phyloP scores from a whole-genome alignment of 2,888 invertebrate species.

The Merodon equestris region DNA sequence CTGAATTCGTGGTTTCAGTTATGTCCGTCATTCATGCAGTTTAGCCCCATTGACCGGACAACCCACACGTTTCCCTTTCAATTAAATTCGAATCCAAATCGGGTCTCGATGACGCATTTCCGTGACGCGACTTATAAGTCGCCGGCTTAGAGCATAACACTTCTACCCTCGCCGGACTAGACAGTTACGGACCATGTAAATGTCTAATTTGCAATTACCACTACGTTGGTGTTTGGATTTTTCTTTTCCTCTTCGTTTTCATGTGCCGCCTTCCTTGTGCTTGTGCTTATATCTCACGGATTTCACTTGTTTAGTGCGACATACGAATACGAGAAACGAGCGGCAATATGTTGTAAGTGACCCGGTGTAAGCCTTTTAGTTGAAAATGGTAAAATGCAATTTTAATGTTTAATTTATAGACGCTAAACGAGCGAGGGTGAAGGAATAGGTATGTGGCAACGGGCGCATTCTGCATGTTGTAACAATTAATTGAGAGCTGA shows the following conservation, averaged over 20 bases:
- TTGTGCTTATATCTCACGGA: constrained; percentile 31
- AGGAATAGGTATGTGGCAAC: constrained; percentile 13
- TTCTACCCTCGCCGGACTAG: constrained; percentile 22
- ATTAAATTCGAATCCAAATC: constrained; percentile 33
- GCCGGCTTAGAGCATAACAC: background rate
- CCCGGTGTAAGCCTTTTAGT: constrained; percentile 42
- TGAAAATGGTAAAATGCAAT: constrained; percentile 25
- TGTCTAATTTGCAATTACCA: constrained; percentile 51
- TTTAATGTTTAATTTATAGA: constrained; percentile 39
- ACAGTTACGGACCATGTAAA: constrained; percentile 41
- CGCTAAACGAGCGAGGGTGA: constrained; percentile 10
- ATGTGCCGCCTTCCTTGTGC: background rate
- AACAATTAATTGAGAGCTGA: constrained; percentile 62
- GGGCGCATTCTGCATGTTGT: constrained; percentile 46
- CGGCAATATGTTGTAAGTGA: background rate
- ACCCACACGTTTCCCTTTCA: constrained; percentile 61
- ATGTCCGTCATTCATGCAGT: too few species aligned
- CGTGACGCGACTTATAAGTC: constrained; percentile 64
- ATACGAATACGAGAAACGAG: too few species aligned
- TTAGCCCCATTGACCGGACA: constrained; percentile 41
- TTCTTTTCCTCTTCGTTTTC: constrained; percentile 23
- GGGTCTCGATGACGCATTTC: constrained; percentile 61
- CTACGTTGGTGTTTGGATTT: constrained; percentile 45
- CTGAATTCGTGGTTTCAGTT: constrained; percentile 41
- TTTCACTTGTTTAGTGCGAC: constrained; percentile 41